phyloP scores from a whole-genome alignment of 1,140 invertebrate species.

The Sweltsa coloradensis region DNA sequence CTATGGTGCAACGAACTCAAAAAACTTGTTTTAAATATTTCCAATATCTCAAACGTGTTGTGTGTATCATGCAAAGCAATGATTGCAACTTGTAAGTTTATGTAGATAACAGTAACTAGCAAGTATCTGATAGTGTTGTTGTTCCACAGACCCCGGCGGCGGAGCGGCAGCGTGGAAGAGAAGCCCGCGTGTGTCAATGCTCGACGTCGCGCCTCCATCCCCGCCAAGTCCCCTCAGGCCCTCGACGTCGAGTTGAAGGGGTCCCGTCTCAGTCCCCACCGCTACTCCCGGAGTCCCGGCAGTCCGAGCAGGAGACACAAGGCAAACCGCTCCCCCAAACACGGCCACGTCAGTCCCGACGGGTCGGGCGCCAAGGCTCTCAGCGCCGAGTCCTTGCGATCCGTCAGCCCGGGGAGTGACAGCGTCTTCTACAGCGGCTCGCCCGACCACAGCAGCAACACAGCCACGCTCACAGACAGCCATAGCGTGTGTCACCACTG shows the following conservation, averaged over 20 bases:
- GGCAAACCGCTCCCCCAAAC: constrained; percentile 1
- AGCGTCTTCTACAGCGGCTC: constrained; percentile 74
- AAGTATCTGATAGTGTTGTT: no score
- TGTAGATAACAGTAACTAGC: no score
- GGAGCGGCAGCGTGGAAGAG: constrained; percentile 11
- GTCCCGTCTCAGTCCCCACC: constrained; percentile 21
- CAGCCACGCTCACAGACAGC: constrained; percentile 6
- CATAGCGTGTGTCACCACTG: constrained; percentile 56
- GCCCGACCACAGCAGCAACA: constrained; percentile 33
- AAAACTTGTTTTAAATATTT: no score
- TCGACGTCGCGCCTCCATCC: constrained; percentile 8
- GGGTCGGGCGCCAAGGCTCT: constrained; percentile 54
- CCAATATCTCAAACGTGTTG: no score
- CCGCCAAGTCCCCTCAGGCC: constrained; percentile 19
- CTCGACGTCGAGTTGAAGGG: constrained; percentile 46
- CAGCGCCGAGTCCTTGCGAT: constrained; percentile 69
- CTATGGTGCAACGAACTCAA: no score
- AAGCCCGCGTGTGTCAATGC: background rate
- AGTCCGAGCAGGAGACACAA: constrained; percentile 16
- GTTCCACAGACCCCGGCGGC: constrained; percentile 4
- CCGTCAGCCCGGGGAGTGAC: constrained; percentile 74
- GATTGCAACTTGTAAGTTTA: no score
- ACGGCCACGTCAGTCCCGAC: constrained; percentile 20
- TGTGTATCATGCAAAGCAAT: no score
- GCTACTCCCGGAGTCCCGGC: constrained; percentile 19